These are phyloP conservation scores for Leptura quadrifasciata DNA, from an alignment of 2,888 invertebrate species.

Conservation along the genomic window DNA sequence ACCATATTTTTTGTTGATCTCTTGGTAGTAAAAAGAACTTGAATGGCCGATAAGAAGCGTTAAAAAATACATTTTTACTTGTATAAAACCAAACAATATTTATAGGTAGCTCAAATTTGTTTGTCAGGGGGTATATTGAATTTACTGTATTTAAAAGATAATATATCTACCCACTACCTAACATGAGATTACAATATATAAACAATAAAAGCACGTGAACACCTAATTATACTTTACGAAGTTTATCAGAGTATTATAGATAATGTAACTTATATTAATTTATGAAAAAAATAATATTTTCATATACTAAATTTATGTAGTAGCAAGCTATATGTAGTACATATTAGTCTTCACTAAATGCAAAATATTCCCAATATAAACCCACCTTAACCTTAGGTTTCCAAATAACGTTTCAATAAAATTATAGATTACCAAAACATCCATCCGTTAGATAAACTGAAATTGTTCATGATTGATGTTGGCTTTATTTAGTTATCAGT, in stretches of 20 bases:
- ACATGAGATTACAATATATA: slow-evolving; percentile 2
- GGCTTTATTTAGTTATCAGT: no score
- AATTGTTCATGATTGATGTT: no score
- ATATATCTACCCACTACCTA: slow-evolving; percentile 10
- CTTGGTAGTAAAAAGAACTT: no score
- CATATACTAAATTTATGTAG: background rate
- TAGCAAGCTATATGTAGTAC: background rate
- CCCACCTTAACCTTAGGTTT: background rate
- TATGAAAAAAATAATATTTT: slow-evolving; percentile 14
- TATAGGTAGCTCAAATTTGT: background rate
- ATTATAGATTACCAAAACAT: no score
- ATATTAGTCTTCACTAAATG: background rate
- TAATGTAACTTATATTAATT: slow-evolving; percentile 28
- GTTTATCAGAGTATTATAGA: slow-evolving; percentile 30
- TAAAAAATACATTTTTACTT: no score
- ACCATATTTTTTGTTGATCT: no score
- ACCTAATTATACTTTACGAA: slow-evolving; percentile 22
- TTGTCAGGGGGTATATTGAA: background rate
- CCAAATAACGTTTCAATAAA: no score
- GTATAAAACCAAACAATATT: no score
- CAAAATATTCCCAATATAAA: background rate
- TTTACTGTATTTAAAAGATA: slow-evolving; percentile 12
- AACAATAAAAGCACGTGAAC: slow-evolving; percentile 29
- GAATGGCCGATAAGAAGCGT: no score
- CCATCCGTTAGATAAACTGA: no score